A percentile compares a stretch with the other conserved stretches of the same genome.
phyloP scores from a whole-genome alignment of 2,113 vertebrate genomes.

The Marcusenius ussheri region DNA sequence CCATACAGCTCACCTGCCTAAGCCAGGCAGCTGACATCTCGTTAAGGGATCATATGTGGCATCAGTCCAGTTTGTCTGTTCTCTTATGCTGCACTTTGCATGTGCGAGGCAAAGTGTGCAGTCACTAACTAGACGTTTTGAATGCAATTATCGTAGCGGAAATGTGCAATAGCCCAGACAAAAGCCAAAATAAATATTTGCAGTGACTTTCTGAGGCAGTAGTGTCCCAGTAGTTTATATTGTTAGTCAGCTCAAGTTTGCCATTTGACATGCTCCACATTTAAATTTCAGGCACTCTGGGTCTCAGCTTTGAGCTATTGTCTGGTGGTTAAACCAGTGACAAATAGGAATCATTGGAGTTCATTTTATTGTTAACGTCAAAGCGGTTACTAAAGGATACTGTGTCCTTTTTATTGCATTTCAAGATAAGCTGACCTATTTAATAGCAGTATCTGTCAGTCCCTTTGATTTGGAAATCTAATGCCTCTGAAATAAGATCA shows the following conservation, averaged over 20 bases:
- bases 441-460: not conserved
- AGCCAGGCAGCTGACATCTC: not conserved
- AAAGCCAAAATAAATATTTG: constrained; percentile 3
- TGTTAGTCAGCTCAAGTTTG: not conserved
- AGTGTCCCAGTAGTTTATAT: not conserved
- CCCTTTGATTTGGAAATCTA: not conserved
- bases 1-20: not conserved
- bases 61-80: not conserved
- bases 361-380: not conserved
- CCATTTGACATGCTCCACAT: not conserved
- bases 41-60: not conserved
- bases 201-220: not conserved
- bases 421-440: not conserved
- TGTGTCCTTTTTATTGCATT: not conserved
- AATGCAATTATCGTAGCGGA: not conserved
- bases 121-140: not conserved
- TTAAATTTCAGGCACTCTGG: not conserved
- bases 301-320: not conserved
- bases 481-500: not conserved
- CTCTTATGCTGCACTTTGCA: not conserved
- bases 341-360: not conserved
- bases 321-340: not conserved
- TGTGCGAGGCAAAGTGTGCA: not conserved
- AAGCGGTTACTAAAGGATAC: not conserved
- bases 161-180: not conserved